Percentiles rank a stretch among this genome's conserved stretches.
These are phyloP conservation scores for Amblyopsis hoosieri DNA, from an alignment of 2,797 vertebrate genomes.

Conservation along the genomic window DNA sequence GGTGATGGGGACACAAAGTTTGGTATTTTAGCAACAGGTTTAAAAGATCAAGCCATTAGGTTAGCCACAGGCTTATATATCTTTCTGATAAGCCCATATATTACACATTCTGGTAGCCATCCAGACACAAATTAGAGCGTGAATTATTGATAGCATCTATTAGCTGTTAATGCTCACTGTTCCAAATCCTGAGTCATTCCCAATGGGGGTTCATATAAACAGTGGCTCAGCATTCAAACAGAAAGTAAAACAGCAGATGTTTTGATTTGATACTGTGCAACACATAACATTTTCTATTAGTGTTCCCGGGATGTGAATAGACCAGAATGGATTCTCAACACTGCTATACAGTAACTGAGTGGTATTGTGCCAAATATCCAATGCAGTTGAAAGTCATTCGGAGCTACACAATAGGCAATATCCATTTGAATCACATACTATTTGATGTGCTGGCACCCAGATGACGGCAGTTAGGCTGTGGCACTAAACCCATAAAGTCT, in stretches of 20 bases:
- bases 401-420: too few species aligned
- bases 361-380: too few species aligned
- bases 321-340: too few species aligned
- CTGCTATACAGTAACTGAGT: too few species aligned
- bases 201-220: conserved; percentile 8
- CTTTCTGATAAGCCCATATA: conserved; percentile 27
- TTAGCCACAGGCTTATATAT: conserved; percentile 17
- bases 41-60: background rate
- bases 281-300: too few species aligned
- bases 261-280: background rate
- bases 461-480: too few species aligned
- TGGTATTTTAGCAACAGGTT: background rate
- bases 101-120: conserved; percentile 38
- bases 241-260: conserved; percentile 1
- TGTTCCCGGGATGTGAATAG: too few species aligned
- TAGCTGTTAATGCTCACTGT: conserved; percentile 48
- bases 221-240: background rate
- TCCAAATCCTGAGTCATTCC: conserved; percentile 38
- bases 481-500: too few species aligned
- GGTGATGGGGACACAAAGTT: too few species aligned
- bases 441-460: too few species aligned
- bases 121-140: conserved; percentile 66
- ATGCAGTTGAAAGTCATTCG: too few species aligned
- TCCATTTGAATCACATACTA: too few species aligned
- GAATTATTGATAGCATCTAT: conserved; percentile 73